Evolutionary conservation across 1,140 invertebrate genomes (phyloP).

Genomic region (Brachionus rubens): DNA sequence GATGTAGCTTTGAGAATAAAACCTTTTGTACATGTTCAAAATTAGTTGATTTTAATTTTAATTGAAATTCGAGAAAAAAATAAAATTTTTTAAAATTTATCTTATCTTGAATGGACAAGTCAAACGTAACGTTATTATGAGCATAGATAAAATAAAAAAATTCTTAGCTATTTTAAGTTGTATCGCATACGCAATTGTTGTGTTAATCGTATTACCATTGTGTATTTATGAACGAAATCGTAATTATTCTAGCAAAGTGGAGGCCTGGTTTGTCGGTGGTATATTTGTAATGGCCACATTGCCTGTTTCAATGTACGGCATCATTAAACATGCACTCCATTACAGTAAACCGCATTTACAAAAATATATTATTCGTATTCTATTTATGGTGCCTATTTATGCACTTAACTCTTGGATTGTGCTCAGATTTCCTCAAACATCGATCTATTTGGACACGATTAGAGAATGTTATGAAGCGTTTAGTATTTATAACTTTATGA

Average conservation of each 20-base stretch:
- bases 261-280: constrained; percentile 76
- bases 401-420: constrained; percentile 76
- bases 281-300: constrained; percentile 83
- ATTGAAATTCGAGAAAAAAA: no score
- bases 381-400: constrained; percentile 98
- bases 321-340: constrained; percentile 85
- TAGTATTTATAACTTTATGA: constrained; percentile 97
- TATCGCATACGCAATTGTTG: constrained; percentile 74
- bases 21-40: no score
- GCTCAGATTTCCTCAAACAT: constrained; percentile 70
- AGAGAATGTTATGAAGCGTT: constrained; percentile 91
- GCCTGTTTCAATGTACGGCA: constrained; percentile 88
- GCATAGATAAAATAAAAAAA: constrained; percentile 30
- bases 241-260: constrained; percentile 56
- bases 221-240: constrained; percentile 67
- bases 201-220: constrained; percentile 77
- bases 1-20: neutral
- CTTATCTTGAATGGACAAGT: constrained; percentile 7
- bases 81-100: neutral
- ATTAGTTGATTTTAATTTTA: no score
- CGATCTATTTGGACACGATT: constrained; percentile 84
- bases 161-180: constrained; percentile 18
- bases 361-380: constrained; percentile 85
- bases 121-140: neutral
- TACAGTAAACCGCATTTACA: constrained; percentile 87